These are phyloP conservation scores for Passer montanus DNA, from an alignment of 2,113 vertebrate species.

Conservation along the genomic window DNA sequence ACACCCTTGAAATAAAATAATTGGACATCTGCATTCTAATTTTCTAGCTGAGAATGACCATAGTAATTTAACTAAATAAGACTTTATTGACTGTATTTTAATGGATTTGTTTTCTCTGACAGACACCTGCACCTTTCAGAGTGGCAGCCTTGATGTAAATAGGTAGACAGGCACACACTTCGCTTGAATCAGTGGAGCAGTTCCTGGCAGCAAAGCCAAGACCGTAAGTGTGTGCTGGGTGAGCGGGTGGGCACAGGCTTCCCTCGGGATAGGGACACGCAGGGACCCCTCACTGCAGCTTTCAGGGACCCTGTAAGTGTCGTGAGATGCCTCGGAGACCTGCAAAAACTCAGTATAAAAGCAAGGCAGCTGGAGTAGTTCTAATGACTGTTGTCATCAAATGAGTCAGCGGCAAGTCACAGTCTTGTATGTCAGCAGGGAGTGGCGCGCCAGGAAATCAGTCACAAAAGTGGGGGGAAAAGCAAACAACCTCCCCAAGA, in stretches of 20 bases:
- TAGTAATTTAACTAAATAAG: background rate
- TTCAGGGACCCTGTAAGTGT: background rate
- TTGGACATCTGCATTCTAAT: background rate
- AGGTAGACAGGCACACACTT: background rate
- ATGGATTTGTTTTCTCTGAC: constrained; percentile 7
- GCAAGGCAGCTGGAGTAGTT: background rate
- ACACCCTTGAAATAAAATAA: background rate
- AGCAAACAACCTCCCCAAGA: background rate
- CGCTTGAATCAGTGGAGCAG: background rate
- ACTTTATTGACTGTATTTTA: background rate
- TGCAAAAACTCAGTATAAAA: background rate
- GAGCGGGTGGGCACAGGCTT: background rate
- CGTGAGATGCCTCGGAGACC: background rate
- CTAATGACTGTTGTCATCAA: background rate
- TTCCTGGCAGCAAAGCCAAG: background rate
- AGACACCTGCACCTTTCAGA: background rate
- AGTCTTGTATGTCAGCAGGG: background rate
- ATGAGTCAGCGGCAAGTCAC: constrained; percentile 42
- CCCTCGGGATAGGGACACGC: background rate
- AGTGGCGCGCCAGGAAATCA: constrained; percentile 17
- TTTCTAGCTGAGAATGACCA: background rate
- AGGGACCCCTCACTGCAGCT: background rate
- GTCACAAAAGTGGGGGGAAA: background rate
- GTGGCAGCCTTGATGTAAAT: background rate
- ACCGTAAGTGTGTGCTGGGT: background rate